Conservation (phyloP, 2,888 invertebrate species). For the Alitta virens region DNA sequence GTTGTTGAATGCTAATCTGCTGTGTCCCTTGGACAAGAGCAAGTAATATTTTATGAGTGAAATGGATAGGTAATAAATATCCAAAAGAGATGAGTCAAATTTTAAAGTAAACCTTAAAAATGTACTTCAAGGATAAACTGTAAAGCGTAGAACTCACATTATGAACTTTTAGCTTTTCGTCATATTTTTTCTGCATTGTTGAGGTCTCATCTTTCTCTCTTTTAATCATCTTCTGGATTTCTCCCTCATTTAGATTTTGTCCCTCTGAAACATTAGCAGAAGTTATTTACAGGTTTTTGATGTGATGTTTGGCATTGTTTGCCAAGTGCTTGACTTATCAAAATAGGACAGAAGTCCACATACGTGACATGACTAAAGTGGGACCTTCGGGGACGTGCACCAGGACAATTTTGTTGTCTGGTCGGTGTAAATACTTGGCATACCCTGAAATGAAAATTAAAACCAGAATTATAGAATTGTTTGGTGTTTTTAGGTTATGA, state of each 20-base stretch:
- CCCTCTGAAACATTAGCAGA: slow-evolving; percentile 1
- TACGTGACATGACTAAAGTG: slow-evolving; percentile 1
- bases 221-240: slow-evolving; percentile 8
- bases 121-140: too few species aligned
- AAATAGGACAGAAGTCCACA: not conserved
- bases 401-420: not conserved
- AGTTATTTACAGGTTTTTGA: not conserved
- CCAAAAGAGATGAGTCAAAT: too few species aligned
- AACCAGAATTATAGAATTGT: too few species aligned
- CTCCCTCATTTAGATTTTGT: slow-evolving; percentile 7
- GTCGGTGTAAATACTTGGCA: not conserved
- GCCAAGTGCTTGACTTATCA: not conserved
- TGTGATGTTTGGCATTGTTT: not conserved
- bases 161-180: not conserved
- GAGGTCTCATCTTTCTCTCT: slow-evolving; percentile 6
- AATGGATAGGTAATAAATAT: too few species aligned
- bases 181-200: slow-evolving; percentile 2
- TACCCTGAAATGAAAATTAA: slow-evolving; percentile 1
- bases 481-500: too few species aligned
- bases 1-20: too few species aligned
- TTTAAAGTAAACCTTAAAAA: too few species aligned
- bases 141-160: slow-evolving; percentile 1
- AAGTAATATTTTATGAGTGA: too few species aligned
- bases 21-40: too few species aligned
- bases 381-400: slow-evolving; percentile 10